Evolutionary conservation across 2,888 invertebrate genomes (phyloP), one percentile per base, ranked within the genome.

Genomic region (Trichopoda pennipes): DNA sequence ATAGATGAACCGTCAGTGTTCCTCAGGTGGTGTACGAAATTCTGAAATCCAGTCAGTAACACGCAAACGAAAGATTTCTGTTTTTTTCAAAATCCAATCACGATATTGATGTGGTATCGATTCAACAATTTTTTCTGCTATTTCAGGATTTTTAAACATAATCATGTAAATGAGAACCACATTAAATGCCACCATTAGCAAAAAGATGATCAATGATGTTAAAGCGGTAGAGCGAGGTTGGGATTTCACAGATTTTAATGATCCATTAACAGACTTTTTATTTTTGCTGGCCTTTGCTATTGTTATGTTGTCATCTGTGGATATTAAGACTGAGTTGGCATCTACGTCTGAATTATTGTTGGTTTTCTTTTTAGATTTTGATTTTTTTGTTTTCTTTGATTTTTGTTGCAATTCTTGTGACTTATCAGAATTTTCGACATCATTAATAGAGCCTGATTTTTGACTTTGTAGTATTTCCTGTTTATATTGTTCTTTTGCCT

Each of bases 71-170:
- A 90, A 90, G 79, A 90, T 86, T 84, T 91, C 90, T 16, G 89
- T 88, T 76, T 90, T 90, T 56, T 89, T 89, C 53, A 89, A 74
- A 47, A 91, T 88, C 88, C 90, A 88, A 85, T 90, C 88, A 14
- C 90, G 90, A 85, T 91, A 91, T 70, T 90, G 88, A 61, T 87
- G 87, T 0, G 91, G 91, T 85, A 91, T 90, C 53, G 87, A 87
- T 80, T 90, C 89, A 3, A 90, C 87, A 16, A 91, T 64, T 64
- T 86, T 88, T 61, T 91, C 91, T 2, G 88, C 90, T 66, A 91
- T 89, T 75, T 90, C 91, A 0, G 90, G 90, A 84, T 90, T 90
- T 83, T 91, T 90, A 70, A 90, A 90, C 87, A 90, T 90, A 28
- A 90, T 88, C 83, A 90, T 86, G 74, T 91, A 91, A 47, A 91